Conservation (phyloP, 2,888 invertebrate genomes). For the Brenthis daphne region DNA sequence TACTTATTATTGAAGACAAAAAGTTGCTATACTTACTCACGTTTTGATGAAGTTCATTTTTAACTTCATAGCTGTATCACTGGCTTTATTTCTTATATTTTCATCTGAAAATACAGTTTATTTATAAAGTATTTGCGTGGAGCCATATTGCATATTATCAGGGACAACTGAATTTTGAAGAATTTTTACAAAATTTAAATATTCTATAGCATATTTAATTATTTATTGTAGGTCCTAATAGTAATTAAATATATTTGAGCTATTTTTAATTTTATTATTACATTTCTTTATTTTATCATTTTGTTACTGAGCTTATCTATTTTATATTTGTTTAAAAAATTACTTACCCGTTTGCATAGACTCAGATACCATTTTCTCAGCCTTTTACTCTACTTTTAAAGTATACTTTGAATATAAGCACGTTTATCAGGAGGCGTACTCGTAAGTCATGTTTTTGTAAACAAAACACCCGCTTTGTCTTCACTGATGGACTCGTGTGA, state of each 20-base stretch:
- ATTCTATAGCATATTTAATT: background rate
- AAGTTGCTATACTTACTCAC: constrained; percentile 69
- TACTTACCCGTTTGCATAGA: constrained; percentile 6
- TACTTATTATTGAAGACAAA: background rate
- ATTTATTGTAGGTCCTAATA: background rate
- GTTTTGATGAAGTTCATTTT: constrained; percentile 65
- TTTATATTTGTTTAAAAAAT: background rate
- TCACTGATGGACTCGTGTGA: constrained; percentile 50
- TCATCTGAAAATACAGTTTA: constrained; percentile 53
- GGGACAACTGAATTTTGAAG: too few relatives aligned
- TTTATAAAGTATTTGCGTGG: constrained; percentile 8
- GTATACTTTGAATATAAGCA: background rate
- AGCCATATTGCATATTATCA: too few relatives aligned
- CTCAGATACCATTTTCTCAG: constrained; percentile 15
- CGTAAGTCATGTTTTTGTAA: constrained; percentile 39
- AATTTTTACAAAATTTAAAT: background rate
- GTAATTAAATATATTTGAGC: too few relatives aligned
- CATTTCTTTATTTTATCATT: too few relatives aligned
- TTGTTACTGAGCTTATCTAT: too few relatives aligned
- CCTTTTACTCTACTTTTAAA: too few relatives aligned
- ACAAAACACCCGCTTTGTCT: constrained; percentile 47
- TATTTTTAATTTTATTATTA: too few relatives aligned
- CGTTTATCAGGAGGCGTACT: constrained; percentile 8
- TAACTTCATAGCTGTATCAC: constrained; percentile 51
- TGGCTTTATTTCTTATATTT: constrained; percentile 46